Base-by-base conservation (phyloP, 1,140 invertebrate species). In the Melitaea cinxia region DNA sequence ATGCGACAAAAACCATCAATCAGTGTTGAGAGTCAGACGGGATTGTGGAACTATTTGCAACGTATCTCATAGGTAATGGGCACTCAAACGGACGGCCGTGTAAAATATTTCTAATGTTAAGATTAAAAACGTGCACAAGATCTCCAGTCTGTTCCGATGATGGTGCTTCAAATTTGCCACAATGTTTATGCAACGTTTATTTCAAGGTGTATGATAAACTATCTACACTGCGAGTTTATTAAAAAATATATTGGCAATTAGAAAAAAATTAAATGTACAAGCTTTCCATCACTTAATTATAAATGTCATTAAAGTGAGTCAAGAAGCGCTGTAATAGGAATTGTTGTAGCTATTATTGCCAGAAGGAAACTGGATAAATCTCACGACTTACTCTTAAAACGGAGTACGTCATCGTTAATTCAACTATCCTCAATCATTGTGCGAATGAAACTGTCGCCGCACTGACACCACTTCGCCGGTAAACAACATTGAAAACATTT, bases 351-450 rank as follows among this genome's bases (percentile, higher is more conserved):
- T 47, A 39, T 52, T 52, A 50, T 15, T 7, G 9, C 54, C 45
- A n/a, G 45, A 65, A 65, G 6, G 49, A 64, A 57, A 65, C 54
- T 54, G 57, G 62, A 65, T 65, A 50, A 52, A 75, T 63, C 33
- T 73, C 70, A 69, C 67, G 70, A 84, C 80, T 84, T 67, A 88
- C 80, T 81, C 74, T 81, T 30, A 82, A 69, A 70, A 83, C 68
- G 55, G 65, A 68, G 59, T 78, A 85, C 74, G 82, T 85, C 83
- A 85, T 82, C 52, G 57, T 75, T 70, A 69, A 80, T 75, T 55
- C 62, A 26, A 60, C 54, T 68, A 45, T 64, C 59, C 65, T 73
- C 70, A 69, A 73, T 71, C 70, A 66, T 59, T 30, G 28, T 37
- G 37, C 39, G 53, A 55, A 54, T 56, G 23, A 9, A 56, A 24